phyloP scores from a whole-genome alignment of 2,888 invertebrate species.

The Cotesia congregata region DNA sequence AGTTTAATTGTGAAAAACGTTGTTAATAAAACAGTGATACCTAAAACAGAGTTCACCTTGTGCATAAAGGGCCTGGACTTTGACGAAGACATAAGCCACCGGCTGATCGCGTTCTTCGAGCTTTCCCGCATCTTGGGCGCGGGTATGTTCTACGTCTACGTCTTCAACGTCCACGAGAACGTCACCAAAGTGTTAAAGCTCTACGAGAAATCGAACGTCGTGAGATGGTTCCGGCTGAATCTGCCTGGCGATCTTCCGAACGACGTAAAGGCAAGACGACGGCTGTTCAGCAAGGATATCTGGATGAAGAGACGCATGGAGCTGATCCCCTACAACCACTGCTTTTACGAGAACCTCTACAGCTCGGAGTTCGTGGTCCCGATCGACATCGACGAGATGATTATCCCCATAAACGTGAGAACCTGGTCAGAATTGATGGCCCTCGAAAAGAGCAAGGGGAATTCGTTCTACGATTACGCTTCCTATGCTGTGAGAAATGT shows the following conservation, averaged over 20 bases:
- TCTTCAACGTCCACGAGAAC: slow-evolving; percentile 74
- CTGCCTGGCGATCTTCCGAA: slow-evolving; percentile 71
- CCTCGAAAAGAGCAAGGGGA: slow-evolving; percentile 67
- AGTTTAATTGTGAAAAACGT: slow-evolving; percentile 55
- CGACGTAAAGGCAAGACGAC: slow-evolving; percentile 63
- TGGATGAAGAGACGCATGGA: slow-evolving; percentile 83
- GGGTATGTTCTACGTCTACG: slow-evolving; percentile 77
- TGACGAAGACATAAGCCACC: slow-evolving; percentile 74
- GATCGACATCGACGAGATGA: slow-evolving; percentile 81
- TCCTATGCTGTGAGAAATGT: slow-evolving; percentile 79
- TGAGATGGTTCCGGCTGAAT: slow-evolving; percentile 61
- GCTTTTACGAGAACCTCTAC: slow-evolving; percentile 80
- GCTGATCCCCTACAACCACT: slow-evolving; percentile 83
- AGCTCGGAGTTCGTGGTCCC: slow-evolving; percentile 78
- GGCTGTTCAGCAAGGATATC: slow-evolving; percentile 69
- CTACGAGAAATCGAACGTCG: slow-evolving; percentile 71
- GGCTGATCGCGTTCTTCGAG: slow-evolving; percentile 81
- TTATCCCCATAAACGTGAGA: slow-evolving; percentile 76
- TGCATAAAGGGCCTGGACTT: slow-evolving; percentile 83
- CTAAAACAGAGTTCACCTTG: slow-evolving; percentile 73
- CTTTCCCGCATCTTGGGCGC: slow-evolving; percentile 79
- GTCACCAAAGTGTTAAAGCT: slow-evolving; percentile 73
- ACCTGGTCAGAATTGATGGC: slow-evolving; percentile 75
- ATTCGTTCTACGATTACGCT: slow-evolving; percentile 72
- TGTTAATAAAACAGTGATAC: slow-evolving; percentile 45